A percentile compares a stretch with the other conserved stretches of the same genome.
These are phyloP conservation scores for Disparrhopalites patrizii DNA, from an alignment of 2,888 invertebrate species.

Conservation along the genomic window DNA sequence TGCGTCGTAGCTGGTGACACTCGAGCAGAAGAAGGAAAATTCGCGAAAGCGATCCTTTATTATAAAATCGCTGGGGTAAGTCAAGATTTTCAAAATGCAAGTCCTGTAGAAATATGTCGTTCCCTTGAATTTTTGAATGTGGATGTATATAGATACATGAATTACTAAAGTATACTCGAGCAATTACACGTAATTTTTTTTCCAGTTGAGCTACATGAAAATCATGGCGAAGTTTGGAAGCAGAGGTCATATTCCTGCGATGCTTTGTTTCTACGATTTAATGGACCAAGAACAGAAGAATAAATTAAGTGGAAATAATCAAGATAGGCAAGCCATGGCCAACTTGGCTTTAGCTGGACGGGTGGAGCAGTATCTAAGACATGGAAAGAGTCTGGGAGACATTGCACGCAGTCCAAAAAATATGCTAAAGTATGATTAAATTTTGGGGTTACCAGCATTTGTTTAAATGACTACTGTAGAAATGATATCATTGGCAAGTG, in stretches of 20 bases:
- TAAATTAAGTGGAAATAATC: conserved; percentile 40
- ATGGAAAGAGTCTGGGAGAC: conserved; percentile 36
- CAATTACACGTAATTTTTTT: too few relatives aligned
- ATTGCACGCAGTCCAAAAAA: conserved; percentile 36
- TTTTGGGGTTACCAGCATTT: too few relatives aligned
- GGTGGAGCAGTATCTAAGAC: conserved; percentile 41
- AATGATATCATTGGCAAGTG: too few relatives aligned
- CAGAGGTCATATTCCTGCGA: conserved; percentile 45
- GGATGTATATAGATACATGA: too few relatives aligned
- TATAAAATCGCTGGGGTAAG: conserved; percentile 47
- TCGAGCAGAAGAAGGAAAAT: conserved; percentile 45
- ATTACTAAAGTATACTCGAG: too few relatives aligned
- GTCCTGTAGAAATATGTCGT: too few relatives aligned
- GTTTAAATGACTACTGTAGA: too few relatives aligned
- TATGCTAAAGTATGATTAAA: conserved; percentile 30
- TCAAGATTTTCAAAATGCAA: too few relatives aligned
- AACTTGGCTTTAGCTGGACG: conserved; percentile 41
- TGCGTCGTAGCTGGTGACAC: conserved; percentile 46
- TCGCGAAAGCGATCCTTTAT: conserved; percentile 46
- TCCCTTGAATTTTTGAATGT: too few relatives aligned
- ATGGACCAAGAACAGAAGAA: conserved; percentile 45
- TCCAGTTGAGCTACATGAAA: conserved; percentile 42
- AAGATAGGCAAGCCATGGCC: conserved; percentile 43
- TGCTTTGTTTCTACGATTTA: conserved; percentile 46
- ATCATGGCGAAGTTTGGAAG: conserved; percentile 48